phyloP scores from a whole-genome alignment of 2,797 vertebrate genomes.

The Dendrocincla fuliginosa region DNA sequence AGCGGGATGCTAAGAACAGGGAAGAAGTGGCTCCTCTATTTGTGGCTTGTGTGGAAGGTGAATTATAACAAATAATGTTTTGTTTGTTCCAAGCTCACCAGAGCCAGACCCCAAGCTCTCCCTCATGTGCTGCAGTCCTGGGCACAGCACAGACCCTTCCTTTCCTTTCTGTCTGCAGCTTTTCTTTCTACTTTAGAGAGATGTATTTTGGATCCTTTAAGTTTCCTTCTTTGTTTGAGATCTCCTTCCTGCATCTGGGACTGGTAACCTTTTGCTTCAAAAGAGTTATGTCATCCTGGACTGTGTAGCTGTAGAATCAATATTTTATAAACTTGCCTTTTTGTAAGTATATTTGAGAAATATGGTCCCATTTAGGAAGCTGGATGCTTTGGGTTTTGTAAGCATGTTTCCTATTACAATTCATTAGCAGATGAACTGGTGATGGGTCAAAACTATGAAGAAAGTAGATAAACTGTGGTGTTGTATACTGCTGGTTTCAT shows the following conservation, averaged over 20 bases:
- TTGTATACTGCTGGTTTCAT: background rate
- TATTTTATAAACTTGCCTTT: slow-evolving; percentile 7
- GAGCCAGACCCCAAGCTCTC: background rate
- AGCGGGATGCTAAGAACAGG: background rate
- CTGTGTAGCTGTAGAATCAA: background rate
- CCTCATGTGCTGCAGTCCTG: background rate
- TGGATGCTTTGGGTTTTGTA: background rate
- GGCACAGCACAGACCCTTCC: background rate
- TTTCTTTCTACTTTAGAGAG: background rate
- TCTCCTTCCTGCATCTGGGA: background rate
- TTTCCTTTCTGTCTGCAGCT: background rate
- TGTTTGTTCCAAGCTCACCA: rapidly evolving
- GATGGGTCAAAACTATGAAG: background rate
- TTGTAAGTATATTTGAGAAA: background rate
- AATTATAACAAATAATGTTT: background rate
- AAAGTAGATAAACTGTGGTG: background rate
- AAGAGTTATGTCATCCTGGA: background rate
- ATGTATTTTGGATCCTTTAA: background rate
- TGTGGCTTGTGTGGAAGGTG: background rate
- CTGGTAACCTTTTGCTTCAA: background rate
- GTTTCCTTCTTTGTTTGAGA: background rate
- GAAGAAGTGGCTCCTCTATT: background rate
- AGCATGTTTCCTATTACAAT: slow-evolving; percentile 3
- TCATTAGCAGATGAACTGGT: slow-evolving; percentile 4
- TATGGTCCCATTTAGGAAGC: background rate